Conservation (phyloP, 1,140 invertebrate species). For the Portunus trituberculatus region DNA sequence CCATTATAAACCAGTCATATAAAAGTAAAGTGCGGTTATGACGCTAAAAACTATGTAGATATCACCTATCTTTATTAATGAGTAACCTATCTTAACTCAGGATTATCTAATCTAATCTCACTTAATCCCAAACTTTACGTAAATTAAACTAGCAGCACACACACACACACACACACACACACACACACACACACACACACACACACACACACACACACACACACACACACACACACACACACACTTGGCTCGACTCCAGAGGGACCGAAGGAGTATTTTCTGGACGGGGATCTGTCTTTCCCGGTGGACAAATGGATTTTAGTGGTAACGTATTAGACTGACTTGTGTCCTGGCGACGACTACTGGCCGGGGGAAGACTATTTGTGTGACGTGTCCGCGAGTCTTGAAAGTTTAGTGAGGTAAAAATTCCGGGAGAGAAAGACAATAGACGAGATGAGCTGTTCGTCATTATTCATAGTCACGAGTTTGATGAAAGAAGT, state of each 20-base stretch:
- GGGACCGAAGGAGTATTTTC: neutral
- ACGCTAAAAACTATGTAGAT: too few relatives aligned
- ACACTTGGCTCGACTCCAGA: neutral
- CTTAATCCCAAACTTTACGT: too few relatives aligned
- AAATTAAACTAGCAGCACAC: too few relatives aligned
- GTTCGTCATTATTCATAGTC: too few relatives aligned
- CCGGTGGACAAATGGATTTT: neutral
- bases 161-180: neutral
- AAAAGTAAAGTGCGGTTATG: too few relatives aligned
- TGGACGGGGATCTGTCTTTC: neutral
- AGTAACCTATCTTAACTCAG: too few relatives aligned
- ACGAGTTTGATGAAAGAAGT: too few relatives aligned
- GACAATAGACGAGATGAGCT: neutral
- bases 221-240: constrained; percentile 37
- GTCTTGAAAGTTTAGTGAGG: neutral
- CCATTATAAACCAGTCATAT: too few relatives aligned
- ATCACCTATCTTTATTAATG: too few relatives aligned
- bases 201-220: constrained; percentile 42
- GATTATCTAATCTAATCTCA: too few relatives aligned
- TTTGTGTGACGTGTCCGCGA: neutral
- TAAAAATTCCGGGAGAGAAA: neutral
- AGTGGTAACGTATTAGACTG: neutral
- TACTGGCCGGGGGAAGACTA: neutral
- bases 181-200: constrained; percentile 45
- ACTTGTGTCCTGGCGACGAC: neutral